A percentile compares a stretch with the other conserved stretches of the same genome.
Conservation (phyloP, 1,140 invertebrate species). For the Archivesica marissinica region DNA sequence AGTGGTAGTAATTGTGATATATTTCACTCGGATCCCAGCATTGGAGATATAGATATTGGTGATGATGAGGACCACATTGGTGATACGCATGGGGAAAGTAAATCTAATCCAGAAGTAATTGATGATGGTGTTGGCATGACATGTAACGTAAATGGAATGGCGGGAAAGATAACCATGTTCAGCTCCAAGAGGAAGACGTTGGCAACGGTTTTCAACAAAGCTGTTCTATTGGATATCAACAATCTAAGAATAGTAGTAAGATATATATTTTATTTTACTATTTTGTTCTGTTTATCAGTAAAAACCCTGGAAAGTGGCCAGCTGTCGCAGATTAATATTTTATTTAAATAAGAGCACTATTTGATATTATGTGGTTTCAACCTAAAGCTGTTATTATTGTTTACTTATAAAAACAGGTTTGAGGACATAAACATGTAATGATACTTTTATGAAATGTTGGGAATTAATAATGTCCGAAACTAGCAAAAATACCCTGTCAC, state of each 20-base stretch:
- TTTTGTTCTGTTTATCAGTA: too few relatives aligned
- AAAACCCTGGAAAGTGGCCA: too few relatives aligned
- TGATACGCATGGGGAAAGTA: not conserved
- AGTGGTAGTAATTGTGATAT: constrained; percentile 39
- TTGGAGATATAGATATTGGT: not conserved
- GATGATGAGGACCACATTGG: constrained; percentile 4
- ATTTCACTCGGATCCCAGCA: constrained; percentile 26
- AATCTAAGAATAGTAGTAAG: constrained; percentile 53
- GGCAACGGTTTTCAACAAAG: constrained; percentile 1
- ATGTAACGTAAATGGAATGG: constrained; percentile 18
- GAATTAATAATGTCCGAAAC: too few relatives aligned
- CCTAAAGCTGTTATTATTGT: too few relatives aligned
- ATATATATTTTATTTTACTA: not conserved
- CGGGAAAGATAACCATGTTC: constrained; percentile 43
- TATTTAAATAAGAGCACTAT: too few relatives aligned
- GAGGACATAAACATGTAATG: too few relatives aligned
- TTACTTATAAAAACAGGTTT: too few relatives aligned
- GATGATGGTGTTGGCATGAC: not conserved
- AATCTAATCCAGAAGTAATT: not conserved
- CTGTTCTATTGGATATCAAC: constrained; percentile 32
- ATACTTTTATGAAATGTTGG: too few relatives aligned
- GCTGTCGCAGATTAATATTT: too few relatives aligned
- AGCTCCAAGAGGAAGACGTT: constrained; percentile 19
- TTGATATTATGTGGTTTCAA: too few relatives aligned
- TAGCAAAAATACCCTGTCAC: too few relatives aligned